Percentiles rank a stretch among this genome's conserved stretches.
Conservation (phyloP, 1,140 invertebrate species). For the Pogonognathellus flavescens region DNA sequence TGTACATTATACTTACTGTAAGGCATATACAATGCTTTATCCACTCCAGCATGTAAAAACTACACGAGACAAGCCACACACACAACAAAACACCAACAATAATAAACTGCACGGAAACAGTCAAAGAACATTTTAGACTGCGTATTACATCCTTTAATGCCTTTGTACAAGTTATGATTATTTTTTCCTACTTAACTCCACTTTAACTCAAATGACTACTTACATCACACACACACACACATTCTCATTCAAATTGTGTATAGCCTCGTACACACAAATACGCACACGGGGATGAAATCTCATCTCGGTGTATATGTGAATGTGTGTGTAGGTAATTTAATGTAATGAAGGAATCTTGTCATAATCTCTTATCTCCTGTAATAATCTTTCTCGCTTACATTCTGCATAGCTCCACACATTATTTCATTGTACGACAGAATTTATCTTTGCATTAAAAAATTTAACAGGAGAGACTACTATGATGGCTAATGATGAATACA, state of each 20-base stretch:
- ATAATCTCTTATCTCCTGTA: conserved; percentile 36
- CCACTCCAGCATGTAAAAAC: too few relatives aligned
- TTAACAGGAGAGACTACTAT: not conserved
- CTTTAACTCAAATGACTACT: too few relatives aligned
- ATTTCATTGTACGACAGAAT: not conserved
- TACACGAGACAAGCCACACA: not conserved
- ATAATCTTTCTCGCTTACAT: conserved; percentile 19
- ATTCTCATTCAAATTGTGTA: too few relatives aligned
- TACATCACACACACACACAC: too few relatives aligned
- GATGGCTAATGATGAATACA: not conserved
- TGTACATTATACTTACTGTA: too few relatives aligned
- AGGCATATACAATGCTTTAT: too few relatives aligned
- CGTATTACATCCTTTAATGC: conserved; percentile 42
- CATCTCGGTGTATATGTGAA: too few relatives aligned
- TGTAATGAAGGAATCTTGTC: conserved; percentile 34
- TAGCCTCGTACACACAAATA: not conserved
- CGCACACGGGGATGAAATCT: not conserved
- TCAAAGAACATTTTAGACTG: conserved; percentile 4
- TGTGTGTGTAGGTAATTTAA: not conserved
- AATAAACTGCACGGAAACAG: conserved; percentile 7
- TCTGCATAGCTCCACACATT: not conserved
- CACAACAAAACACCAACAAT: not conserved
- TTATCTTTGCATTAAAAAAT: not conserved
- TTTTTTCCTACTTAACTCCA: not conserved
- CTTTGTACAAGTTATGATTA: conserved; percentile 47